Conservation (phyloP, 2,797 vertebrate genomes). For the Hemitrygon akajei region DNA sequence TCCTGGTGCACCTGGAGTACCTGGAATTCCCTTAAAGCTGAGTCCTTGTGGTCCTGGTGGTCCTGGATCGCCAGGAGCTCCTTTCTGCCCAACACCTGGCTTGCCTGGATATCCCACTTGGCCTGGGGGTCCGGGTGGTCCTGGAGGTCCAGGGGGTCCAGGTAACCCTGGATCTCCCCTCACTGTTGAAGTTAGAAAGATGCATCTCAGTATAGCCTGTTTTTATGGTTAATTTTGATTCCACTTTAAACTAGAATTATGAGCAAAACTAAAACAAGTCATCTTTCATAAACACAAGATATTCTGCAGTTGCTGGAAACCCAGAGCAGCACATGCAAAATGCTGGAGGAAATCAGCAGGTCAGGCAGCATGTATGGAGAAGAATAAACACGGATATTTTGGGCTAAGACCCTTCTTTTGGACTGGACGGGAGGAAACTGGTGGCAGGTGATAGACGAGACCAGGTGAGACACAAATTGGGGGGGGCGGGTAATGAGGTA, state of each 20-base stretch:
- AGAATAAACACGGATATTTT: too few species aligned
- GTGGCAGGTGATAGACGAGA: too few species aligned
- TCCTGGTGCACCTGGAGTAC: constrained; percentile 73
- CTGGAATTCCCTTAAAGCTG: constrained; percentile 76
- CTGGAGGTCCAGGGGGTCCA: constrained; percentile 58
- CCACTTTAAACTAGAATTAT: background rate
- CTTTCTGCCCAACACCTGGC: constrained; percentile 67
- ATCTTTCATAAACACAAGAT: background rate
- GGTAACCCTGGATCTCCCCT: constrained; percentile 58
- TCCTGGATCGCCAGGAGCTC: constrained; percentile 72
- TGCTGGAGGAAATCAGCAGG: too few species aligned
- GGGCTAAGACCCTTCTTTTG: too few species aligned
- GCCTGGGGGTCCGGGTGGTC: constrained; percentile 77
- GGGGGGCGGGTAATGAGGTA: too few species aligned
- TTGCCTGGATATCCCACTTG: constrained; percentile 74
- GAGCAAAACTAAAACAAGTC: background rate
- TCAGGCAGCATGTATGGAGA: too few species aligned
- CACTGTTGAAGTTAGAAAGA: constrained; percentile 20
- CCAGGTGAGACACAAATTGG: too few species aligned
- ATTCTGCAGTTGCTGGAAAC: too few species aligned
- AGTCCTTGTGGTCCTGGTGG: constrained; percentile 72
- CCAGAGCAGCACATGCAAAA: too few species aligned
- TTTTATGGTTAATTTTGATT: background rate
- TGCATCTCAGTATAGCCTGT: background rate
- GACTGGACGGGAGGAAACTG: too few species aligned